phyloP scores from a whole-genome alignment of 2,888 invertebrate species.

The Sarcophaga caerulescens region DNA sequence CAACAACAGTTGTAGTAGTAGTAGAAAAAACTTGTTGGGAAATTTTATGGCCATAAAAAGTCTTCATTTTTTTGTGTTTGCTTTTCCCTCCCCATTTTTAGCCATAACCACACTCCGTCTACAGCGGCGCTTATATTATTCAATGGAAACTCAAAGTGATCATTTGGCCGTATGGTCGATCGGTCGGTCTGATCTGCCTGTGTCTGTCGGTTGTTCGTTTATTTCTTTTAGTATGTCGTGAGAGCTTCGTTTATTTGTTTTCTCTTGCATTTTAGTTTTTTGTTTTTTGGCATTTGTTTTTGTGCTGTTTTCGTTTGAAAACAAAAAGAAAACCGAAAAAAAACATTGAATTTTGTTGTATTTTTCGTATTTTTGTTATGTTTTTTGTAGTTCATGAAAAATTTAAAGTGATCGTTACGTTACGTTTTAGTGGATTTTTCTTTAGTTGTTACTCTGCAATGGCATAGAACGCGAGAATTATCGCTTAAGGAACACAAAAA shows the following conservation, averaged over 20 bases:
- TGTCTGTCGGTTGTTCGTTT: slow-evolving; percentile 19
- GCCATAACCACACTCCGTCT: slow-evolving; percentile 60
- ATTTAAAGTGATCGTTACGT: slow-evolving; percentile 39
- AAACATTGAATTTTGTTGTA: slow-evolving; percentile 23
- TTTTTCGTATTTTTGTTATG: background rate
- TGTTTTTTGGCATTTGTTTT: slow-evolving; percentile 41
- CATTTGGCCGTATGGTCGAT: slow-evolving; percentile 3
- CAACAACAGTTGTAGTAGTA: background rate
- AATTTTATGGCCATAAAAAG: slow-evolving; percentile 64
- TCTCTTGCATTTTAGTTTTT: background rate
- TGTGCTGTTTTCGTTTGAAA: slow-evolving; percentile 20
- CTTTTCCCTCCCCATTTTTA: slow-evolving; percentile 65
- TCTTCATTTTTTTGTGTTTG: slow-evolving; percentile 52
- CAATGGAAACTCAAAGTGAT: slow-evolving; percentile 34
- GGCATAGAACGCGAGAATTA: slow-evolving; percentile 42
- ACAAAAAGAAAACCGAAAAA: background rate
- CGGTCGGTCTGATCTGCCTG: background rate
- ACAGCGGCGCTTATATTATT: slow-evolving; percentile 46
- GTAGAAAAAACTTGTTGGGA: slow-evolving; percentile 59
- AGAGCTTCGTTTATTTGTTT: slow-evolving; percentile 43
- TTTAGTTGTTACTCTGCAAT: slow-evolving; percentile 56
- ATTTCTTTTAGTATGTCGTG: background rate
- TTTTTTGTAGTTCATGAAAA: slow-evolving; percentile 56
- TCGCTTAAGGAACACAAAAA: slow-evolving; percentile 28
- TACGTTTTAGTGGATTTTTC: slow-evolving; percentile 56